Conservation (phyloP, 2,113 vertebrate genomes). For the Tychaedon coryphoeus region DNA sequence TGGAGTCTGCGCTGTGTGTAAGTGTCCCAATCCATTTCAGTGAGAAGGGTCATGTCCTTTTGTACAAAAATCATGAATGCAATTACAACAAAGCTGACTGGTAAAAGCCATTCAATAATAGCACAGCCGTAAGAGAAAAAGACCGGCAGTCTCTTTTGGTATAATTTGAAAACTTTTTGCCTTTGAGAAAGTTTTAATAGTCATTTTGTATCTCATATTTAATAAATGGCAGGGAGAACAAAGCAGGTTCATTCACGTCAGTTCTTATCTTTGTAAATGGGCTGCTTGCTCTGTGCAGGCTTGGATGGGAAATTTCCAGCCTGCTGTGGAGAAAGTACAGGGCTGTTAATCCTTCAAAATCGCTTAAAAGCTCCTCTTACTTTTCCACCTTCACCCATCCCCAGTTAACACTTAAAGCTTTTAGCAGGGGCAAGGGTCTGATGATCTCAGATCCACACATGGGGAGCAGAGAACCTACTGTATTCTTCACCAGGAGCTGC, state of each 20-base stretch:
- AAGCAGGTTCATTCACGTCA: neutral
- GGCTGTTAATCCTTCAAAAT: neutral
- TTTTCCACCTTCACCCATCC: neutral
- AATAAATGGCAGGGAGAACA: neutral
- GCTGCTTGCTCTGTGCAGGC: neutral
- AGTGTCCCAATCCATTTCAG: neutral
- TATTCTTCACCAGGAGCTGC: neutral
- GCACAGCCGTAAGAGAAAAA: neutral
- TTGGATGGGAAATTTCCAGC: neutral
- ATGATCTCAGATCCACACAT: neutral
- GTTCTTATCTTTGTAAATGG: neutral
- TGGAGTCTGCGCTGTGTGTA: neutral
- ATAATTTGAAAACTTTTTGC: slow-evolving; percentile 12
- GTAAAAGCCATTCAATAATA: neutral
- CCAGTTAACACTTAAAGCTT: neutral
- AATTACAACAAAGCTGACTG: neutral
- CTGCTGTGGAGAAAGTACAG: neutral
- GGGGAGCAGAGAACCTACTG: neutral
- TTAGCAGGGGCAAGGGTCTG: neutral
- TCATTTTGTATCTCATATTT: neutral
- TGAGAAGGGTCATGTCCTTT: neutral
- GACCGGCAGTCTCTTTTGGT: neutral
- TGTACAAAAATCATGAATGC: neutral
- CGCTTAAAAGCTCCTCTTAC: neutral
- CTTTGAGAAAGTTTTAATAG: neutral